These are phyloP conservation scores for Hyposoter dolosus DNA, from an alignment of 2,888 invertebrate genomes.

Conservation along the genomic window DNA sequence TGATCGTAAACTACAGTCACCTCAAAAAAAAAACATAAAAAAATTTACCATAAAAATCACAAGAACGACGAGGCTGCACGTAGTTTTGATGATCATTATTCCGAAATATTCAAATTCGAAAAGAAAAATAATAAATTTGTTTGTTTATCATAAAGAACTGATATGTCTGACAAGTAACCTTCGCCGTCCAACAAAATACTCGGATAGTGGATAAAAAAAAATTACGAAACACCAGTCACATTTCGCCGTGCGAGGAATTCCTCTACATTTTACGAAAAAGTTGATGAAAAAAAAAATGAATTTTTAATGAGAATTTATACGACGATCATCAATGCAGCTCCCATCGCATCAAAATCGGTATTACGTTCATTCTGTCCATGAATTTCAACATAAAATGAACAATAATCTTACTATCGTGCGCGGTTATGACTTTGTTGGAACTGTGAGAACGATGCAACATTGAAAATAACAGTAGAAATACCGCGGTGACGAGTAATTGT, in stretches of 20 bases:
- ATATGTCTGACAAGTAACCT: background rate
- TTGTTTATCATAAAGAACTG: background rate
- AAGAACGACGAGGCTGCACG: background rate
- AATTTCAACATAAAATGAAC: background rate
- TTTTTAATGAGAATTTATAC: background rate
- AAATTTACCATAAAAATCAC: background rate
- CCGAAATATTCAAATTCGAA: background rate
- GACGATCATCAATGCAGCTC: background rate
- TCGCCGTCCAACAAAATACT: background rate
- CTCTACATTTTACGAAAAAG: background rate
- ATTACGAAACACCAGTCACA: background rate
- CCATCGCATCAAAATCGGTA: too few relatives aligned
- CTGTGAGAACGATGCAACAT: slow-evolving; percentile 14
- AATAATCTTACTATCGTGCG: background rate
- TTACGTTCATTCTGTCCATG: background rate
- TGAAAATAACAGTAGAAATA: background rate
- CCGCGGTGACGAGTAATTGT: background rate
- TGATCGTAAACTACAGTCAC: background rate
- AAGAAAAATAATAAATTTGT: background rate
- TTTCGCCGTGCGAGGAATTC: background rate
- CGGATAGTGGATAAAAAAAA: background rate
- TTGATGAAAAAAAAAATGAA: background rate
- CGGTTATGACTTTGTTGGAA: background rate
- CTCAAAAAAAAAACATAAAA: background rate
- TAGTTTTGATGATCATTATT: background rate